Base-by-base conservation (phyloP, 2,113 vertebrate genomes). In the Agelaius phoeniceus region DNA sequence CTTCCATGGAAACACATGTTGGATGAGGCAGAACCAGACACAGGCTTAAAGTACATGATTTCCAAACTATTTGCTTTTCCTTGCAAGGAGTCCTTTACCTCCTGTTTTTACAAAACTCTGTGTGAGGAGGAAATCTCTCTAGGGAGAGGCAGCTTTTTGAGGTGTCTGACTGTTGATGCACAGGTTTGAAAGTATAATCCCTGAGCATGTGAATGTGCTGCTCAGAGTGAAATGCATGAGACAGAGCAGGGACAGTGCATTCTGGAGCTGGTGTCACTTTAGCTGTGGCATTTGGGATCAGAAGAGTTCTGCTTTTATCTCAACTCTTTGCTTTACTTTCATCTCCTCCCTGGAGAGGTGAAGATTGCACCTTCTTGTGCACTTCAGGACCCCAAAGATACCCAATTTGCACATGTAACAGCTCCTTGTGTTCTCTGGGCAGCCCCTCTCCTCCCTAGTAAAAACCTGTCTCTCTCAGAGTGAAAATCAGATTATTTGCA, bases 1-100 rank as follows among this genome's bases (percentile, higher is more conserved):
- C 95, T 96, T 96, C 96, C 95, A 96, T 97, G 96, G 96, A 96
- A 97, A 96, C 95, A 92, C 30, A 13, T 48, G 52, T 77, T 89
- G 91, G 92, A 84, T 89, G 86, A 94, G n/a, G 41, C 12, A 4
- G 93, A 95, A 76, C n/a, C 46, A 73, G 87, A 69, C 90, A 46
- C 2, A 69, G 51, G 44, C 41, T 87, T 76, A 2, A 83, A 93
- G 72, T 63, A 72, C 74, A 30, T 30, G 61, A 86, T 92, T 91
- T 74, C 90, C 48, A 90, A 94, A 90, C 78, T 86, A 65, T 72
- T 87, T 89, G 26, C 68, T 81, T 84, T 90, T 72, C 49, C 37
- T 92, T 92, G 35, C 69, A 72, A 75, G 63, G 27, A 83, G 27
- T 30, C 11, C 27, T 83, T 88, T 74, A 49, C 69, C 73, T 89